Percentiles rank a stretch among this genome's conserved stretches.
These are phyloP conservation scores for Helicoverpa assulta DNA, from an alignment of 2,888 invertebrate species.

Conservation along the genomic window DNA sequence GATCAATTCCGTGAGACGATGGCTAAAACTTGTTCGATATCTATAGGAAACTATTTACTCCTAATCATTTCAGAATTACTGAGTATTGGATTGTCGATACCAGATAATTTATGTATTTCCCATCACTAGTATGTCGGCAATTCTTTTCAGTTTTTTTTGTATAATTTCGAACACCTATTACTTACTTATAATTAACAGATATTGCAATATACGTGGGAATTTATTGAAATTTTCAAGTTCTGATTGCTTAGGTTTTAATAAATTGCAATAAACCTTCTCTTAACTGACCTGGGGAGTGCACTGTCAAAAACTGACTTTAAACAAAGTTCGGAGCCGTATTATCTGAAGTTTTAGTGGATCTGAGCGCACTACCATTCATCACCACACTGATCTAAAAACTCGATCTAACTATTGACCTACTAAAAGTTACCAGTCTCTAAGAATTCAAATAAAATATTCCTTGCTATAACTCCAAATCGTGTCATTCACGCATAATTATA, in stretches of 20 bases:
- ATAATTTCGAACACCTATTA: neutral
- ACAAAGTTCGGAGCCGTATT: too few species aligned
- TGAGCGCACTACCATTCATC: too few species aligned
- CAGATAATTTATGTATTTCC: slow-evolving; percentile 25
- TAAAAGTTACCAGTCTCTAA: neutral
- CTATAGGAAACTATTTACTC: slow-evolving; percentile 52
- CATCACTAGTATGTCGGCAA: slow-evolving; percentile 40
- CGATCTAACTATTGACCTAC: too few species aligned
- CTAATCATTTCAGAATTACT: slow-evolving; percentile 22
- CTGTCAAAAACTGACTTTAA: too few species aligned
- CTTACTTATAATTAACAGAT: neutral
- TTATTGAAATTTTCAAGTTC: neutral
- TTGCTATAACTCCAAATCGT: neutral
- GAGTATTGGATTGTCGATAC: slow-evolving; percentile 25
- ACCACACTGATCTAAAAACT: too few species aligned
- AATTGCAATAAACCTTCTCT: too few species aligned
- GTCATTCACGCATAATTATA: slow-evolving; percentile 8
- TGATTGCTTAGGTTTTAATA: too few species aligned
- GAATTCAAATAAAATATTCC: too few species aligned
- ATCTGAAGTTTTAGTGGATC: too few species aligned
- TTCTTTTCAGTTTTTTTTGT: slow-evolving; percentile 9
- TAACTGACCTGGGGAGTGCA: too few species aligned
- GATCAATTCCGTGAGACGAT: slow-evolving; percentile 52
- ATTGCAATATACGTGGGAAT: neutral
- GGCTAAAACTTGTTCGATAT: slow-evolving; percentile 49